Conservation (phyloP, 2,888 invertebrate genomes). For the Coenonympha glycerion region DNA sequence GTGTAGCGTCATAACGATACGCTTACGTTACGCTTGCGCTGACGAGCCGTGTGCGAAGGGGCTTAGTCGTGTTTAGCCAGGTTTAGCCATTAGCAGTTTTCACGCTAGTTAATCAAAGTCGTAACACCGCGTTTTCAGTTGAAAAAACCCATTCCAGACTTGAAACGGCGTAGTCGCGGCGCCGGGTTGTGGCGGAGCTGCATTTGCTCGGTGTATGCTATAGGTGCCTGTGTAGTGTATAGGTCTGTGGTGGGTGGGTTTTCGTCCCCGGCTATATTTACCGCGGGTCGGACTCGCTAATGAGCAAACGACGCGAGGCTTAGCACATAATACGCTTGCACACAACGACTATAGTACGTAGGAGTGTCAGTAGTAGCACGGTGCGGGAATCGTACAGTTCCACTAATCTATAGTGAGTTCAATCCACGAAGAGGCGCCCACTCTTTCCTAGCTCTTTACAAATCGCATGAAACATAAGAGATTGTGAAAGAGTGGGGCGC, state of each 20-base stretch:
- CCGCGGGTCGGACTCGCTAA: constrained; percentile 29
- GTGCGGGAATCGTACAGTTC: not conserved
- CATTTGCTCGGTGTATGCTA: constrained; percentile 32
- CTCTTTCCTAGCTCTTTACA: too few species aligned
- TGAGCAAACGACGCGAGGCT: constrained; percentile 29
- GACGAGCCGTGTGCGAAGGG: too few species aligned
- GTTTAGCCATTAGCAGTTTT: too few species aligned
- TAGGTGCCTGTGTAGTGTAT: too few species aligned
- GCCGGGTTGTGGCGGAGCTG: constrained; percentile 21
- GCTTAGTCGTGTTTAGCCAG: too few species aligned
- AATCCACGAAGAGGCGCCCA: not conserved
- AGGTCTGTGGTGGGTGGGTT: constrained; percentile 26
- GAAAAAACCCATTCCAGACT: constrained; percentile 1
- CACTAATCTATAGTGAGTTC: not conserved
- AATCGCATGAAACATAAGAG: too few species aligned
- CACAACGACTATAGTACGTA: constrained; percentile 8
- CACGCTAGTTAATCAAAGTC: not conserved
- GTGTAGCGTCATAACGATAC: too few species aligned
- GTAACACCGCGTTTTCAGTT: not conserved
- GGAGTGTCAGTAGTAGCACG: not conserved
- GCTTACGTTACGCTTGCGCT: too few species aligned
- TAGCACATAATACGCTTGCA: constrained; percentile 5
- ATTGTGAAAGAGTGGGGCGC: too few species aligned
- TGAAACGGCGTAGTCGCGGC: constrained; percentile 22
- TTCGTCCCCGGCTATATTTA: constrained; percentile 33